Conservation (phyloP, 2,113 vertebrate species). For the Chelonoidis abingdonii region DNA sequence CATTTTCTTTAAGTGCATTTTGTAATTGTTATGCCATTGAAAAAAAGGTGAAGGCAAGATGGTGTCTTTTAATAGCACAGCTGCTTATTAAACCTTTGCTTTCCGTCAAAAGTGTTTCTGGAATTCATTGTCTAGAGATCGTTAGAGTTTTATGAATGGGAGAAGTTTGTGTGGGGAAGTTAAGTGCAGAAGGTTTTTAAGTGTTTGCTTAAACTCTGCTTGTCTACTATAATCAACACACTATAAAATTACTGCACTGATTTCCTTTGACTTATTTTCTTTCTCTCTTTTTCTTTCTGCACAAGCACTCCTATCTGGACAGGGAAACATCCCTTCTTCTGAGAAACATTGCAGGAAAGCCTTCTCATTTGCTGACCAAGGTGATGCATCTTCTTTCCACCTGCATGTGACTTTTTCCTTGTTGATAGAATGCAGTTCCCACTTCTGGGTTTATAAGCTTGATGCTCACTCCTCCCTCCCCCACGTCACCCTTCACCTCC, state of each 20-base stretch:
- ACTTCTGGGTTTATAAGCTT: slow-evolving; percentile 36
- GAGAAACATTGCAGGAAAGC: slow-evolving; percentile 99
- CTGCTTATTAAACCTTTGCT: background rate
- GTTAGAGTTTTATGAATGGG: slow-evolving; percentile 23
- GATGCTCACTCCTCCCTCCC: slow-evolving; percentile 25
- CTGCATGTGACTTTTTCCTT: slow-evolving; percentile 77
- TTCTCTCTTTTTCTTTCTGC: slow-evolving; percentile 81
- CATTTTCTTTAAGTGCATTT: background rate
- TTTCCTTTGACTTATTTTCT: slow-evolving; percentile 86
- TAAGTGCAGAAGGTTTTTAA: background rate
- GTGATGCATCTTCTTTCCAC: slow-evolving; percentile 87
- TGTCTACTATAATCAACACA: slow-evolving; percentile 66
- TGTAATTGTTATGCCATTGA: background rate
- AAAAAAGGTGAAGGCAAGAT: background rate
- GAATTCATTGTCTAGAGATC: background rate
- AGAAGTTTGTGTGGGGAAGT: background rate
- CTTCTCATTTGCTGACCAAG: slow-evolving; percentile 99
- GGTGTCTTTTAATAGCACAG: background rate
- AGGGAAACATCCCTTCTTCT: slow-evolving; percentile 99
- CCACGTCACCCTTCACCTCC: background rate
- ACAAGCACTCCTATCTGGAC: slow-evolving; percentile 99
- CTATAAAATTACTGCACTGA: slow-evolving; percentile 84
- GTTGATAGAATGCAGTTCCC: slow-evolving; percentile 69
- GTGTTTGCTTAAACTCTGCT: slow-evolving; percentile 38
- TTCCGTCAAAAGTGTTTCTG: background rate